Conservation (phyloP, 1,140 invertebrate species). For the Heliconius eleuchia region DNA sequence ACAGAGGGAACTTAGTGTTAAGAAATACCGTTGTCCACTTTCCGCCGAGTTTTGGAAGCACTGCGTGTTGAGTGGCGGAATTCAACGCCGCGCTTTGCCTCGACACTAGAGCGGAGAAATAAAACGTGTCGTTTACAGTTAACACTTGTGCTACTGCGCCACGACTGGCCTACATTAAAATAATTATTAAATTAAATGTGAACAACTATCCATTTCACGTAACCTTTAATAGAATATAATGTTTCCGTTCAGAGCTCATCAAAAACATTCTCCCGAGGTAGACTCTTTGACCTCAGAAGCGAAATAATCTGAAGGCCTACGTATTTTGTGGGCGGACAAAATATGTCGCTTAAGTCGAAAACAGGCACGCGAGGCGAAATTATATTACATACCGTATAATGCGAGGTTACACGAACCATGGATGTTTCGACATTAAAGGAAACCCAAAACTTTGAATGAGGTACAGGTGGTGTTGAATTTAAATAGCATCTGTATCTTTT, state of each 20-base stretch:
- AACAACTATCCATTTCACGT: not conserved
- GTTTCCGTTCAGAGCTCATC: constrained; percentile 25
- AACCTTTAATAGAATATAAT: constrained; percentile 25
- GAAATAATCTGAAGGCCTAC: constrained; percentile 34
- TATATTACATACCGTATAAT: constrained; percentile 21
- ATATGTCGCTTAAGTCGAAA: constrained; percentile 28
- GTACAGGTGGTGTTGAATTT: not conserved
- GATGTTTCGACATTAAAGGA: constrained; percentile 14
- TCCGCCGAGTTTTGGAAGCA: no score
- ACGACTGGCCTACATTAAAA: not conserved
- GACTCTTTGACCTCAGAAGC: constrained; percentile 40
- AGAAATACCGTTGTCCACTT: no score
- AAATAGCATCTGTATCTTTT: not conserved
- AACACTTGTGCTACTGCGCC: no score
- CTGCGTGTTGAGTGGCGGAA: no score
- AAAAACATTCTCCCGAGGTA: constrained; percentile 40
- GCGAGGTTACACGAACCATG: constrained; percentile 14
- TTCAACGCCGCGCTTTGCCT: no score
- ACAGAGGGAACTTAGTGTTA: no score
- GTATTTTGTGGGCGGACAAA: constrained; percentile 27
- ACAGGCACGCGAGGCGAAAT: constrained; percentile 26
- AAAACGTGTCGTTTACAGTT: no score
- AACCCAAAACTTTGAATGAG: not conserved
- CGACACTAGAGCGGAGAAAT: no score
- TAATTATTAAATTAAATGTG: not conserved